Evolutionary conservation across 2,797 vertebrate genomes (phyloP).

Genomic region (Lutjanus campechanus): DNA sequence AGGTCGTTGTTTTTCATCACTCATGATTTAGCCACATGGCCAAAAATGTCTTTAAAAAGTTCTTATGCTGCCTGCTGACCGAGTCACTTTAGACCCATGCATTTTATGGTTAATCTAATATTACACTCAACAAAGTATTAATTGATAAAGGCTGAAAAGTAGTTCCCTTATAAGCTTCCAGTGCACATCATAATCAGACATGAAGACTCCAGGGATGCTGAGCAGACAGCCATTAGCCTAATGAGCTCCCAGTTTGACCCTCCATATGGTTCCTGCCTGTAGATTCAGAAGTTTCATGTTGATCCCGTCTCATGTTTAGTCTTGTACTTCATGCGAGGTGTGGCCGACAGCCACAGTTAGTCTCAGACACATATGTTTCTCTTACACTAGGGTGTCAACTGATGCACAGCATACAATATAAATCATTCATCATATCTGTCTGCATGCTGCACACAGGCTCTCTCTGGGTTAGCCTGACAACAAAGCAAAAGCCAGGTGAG

Average conservation of each 20-base stretch:
- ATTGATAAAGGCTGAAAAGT: conserved; percentile 20
- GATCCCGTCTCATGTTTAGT: conserved; percentile 35
- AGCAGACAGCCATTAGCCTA: conserved; percentile 36
- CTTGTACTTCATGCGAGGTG: conserved; percentile 22
- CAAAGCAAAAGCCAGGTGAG: conserved; percentile 54
- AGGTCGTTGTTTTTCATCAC: conserved; percentile 10
- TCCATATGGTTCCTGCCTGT: conserved; percentile 13
- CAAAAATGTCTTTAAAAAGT: background rate
- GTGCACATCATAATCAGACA: conserved; percentile 11
- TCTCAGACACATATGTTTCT: conserved; percentile 45
- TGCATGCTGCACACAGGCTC: conserved; percentile 27
- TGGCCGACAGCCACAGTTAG: conserved; percentile 29
- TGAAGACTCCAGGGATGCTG: conserved; percentile 27
- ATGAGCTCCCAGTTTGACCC: conserved; percentile 52
- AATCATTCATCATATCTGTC: conserved; percentile 68
- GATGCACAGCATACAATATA: conserved; percentile 55
- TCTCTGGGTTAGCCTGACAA: conserved; percentile 44
- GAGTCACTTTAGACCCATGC: background rate
- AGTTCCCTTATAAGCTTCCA: conserved; percentile 9
- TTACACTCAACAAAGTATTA: conserved; percentile 16
- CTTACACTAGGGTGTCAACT: conserved; percentile 55
- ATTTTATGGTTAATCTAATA: conserved; percentile 13
- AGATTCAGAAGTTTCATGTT: conserved; percentile 24
- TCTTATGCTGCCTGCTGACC: background rate
- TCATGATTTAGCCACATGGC: background rate